Evolutionary conservation across 2,113 vertebrate genomes (phyloP).

Genomic region (Pterophyllum scalare): DNA sequence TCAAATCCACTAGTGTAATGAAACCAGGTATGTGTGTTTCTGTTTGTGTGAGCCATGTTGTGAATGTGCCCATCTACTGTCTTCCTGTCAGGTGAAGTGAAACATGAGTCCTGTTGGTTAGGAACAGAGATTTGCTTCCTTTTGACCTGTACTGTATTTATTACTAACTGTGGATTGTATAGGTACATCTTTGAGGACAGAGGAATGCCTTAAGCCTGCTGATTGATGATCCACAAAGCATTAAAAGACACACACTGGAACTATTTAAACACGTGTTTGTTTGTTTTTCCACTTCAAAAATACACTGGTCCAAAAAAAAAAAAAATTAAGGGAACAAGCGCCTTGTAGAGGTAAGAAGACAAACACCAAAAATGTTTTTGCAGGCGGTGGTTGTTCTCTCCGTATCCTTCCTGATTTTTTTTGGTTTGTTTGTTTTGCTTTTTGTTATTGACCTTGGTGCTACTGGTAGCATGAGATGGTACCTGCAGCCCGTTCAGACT

Average conservation of each 20-base stretch:
- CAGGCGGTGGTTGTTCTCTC: no score
- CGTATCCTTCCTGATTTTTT: no score
- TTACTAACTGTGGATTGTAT: conserved; percentile 67
- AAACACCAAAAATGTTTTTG: not conserved
- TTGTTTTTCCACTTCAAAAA: not conserved
- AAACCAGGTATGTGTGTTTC: conserved; percentile 22
- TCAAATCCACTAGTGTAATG: not conserved
- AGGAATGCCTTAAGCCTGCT: conserved; percentile 79
- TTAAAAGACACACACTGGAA: conserved; percentile 82
- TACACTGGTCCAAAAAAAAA: not conserved
- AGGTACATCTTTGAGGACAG: conserved; percentile 47
- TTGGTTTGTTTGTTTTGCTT: not conserved
- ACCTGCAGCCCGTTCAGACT: not conserved
- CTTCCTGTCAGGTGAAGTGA: conserved; percentile 33
- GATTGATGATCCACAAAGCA: conserved; percentile 65
- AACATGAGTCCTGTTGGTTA: conserved; percentile 38
- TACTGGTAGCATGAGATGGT: rapidly evolving
- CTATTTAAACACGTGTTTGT: conserved; percentile 31
- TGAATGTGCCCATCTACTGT: conserved; percentile 55
- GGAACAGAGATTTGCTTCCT: conserved; percentile 53
- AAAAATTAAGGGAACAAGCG: not conserved
- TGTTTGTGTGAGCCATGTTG: conserved; percentile 17
- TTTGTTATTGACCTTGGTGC: not conserved
- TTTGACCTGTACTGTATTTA: conserved; percentile 72
- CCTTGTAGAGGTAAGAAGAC: not conserved